Conservation (phyloP, 2,888 invertebrate species). For the Tinea pellionella region DNA sequence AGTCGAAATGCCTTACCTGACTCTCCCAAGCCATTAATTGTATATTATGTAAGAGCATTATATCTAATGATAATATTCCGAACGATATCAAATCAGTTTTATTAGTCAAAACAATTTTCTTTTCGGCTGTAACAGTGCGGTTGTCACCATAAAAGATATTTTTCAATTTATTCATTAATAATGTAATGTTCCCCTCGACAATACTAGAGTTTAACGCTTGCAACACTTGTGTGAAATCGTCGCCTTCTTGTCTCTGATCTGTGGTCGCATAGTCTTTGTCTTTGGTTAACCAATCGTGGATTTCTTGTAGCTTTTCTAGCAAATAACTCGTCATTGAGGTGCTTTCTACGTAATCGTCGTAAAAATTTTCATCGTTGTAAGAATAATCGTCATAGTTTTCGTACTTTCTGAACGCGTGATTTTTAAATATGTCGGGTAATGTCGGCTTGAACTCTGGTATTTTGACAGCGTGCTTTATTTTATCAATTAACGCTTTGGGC, state of each 20-base stretch:
- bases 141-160: slow-evolving; percentile 61
- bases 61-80: slow-evolving; percentile 67
- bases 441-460: slow-evolving; percentile 51
- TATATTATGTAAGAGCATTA: slow-evolving; percentile 68
- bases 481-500: slow-evolving; percentile 22
- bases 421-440: slow-evolving; percentile 32
- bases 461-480: not conserved
- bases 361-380: slow-evolving; percentile 51
- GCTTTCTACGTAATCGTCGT: slow-evolving; percentile 59
- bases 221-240: slow-evolving; percentile 46
- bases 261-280: slow-evolving; percentile 38
- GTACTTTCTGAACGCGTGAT: slow-evolving; percentile 27
- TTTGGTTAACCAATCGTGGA: slow-evolving; percentile 60
- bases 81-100: slow-evolving; percentile 64
- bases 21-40: slow-evolving; percentile 69
- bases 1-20: slow-evolving; percentile 38
- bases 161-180: slow-evolving; percentile 58
- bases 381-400: slow-evolving; percentile 49
- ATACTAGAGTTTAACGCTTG: slow-evolving; percentile 65
- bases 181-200: slow-evolving; percentile 55
- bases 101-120: slow-evolving; percentile 47
- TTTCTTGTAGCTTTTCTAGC: slow-evolving; percentile 61
- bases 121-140: slow-evolving; percentile 31
- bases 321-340: slow-evolving; percentile 58
- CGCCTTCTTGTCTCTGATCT: slow-evolving; percentile 20